Evolutionary conservation across 2,888 invertebrate species (phyloP), one percentile per base, ranked within the genome.

Genomic region (Luffia ferchaultella): DNA sequence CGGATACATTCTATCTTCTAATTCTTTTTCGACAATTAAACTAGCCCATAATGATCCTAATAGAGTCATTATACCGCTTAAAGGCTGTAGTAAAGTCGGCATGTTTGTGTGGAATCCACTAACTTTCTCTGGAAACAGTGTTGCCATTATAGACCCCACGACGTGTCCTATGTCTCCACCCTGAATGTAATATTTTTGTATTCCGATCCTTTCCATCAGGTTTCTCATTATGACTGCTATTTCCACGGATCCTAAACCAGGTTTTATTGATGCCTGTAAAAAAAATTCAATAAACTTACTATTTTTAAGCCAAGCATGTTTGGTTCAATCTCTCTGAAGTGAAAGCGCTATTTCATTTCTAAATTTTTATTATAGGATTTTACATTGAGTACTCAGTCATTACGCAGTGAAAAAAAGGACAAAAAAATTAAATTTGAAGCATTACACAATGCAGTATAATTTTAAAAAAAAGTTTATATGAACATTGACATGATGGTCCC

Each of bases 141-240:
- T 83, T 0, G 90, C 87, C 73, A 93, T 76, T 16, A 77, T 62
- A 0, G 85, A 70, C 0, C 85, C 86, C 2, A 93, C 85, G 0
- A 80, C 16, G 2, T 88, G 77, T 0, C 94, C 94, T 83, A 90
- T 87, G 63, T 92, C 93, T 0, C 92, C 92, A 0, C 92, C 93
- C 58, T 93, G 93, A 0, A 88, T 68, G 61, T 89, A 90, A 70
- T 87, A 95, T 52, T 82, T 73, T 0, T 85, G 57, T 62, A 84
- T 84, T 0, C 90, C 90, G 0, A 94, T 65, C 2, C 90, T 78
- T 12, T 79, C 62, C 93, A 93, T 93, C 3, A 94, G 76, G 60
- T 90, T 89, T 52, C 84, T 83, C 58, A 93, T 73, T 1, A 90
- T 63, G 0, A 86, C 78, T 0, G 87, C 86, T 46, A 87, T 84